Conservation (phyloP, 2,888 invertebrate species). For the Drosophila nigricruria region DNA sequence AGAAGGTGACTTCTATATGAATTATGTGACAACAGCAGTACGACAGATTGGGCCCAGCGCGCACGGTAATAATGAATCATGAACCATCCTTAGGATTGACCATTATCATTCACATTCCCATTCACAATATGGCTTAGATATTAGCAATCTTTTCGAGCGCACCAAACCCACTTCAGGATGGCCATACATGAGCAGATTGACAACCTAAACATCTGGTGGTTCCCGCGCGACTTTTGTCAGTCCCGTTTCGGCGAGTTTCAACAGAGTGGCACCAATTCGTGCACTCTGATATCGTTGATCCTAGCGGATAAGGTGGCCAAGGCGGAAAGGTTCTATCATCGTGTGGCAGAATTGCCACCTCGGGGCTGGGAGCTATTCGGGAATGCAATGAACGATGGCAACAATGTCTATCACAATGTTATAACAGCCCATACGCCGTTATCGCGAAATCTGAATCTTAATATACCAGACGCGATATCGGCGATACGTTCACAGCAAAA, state of each 20-base stretch:
- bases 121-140: slow-evolving; percentile 16
- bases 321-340: slow-evolving; percentile 63
- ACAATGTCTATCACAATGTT: slow-evolving; percentile 86
- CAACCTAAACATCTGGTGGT: slow-evolving; percentile 86
- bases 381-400: slow-evolving; percentile 87
- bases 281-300: slow-evolving; percentile 88
- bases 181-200: slow-evolving; percentile 78
- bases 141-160: slow-evolving; percentile 45
- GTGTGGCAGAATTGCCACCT: slow-evolving; percentile 68
- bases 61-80: slow-evolving; percentile 45
- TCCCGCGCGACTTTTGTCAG: slow-evolving; percentile 87
- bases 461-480: slow-evolving; percentile 86
- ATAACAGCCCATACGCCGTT: slow-evolving; percentile 82
- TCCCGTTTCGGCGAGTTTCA: slow-evolving; percentile 86
- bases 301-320: slow-evolving; percentile 86
- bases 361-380: slow-evolving; percentile 86
- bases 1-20: slow-evolving; percentile 45
- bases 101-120: not conserved
- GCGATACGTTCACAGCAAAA: slow-evolving; percentile 83
- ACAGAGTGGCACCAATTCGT: slow-evolving; percentile 87
- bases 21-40: slow-evolving; percentile 67
- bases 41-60: slow-evolving; percentile 53
- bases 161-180: slow-evolving; percentile 56
- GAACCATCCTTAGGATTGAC: no score
- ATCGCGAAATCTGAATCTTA: slow-evolving; percentile 86